These are phyloP conservation scores for Phymatocera aterrima DNA, from an alignment of 2,888 invertebrate species.

Conservation along the genomic window DNA sequence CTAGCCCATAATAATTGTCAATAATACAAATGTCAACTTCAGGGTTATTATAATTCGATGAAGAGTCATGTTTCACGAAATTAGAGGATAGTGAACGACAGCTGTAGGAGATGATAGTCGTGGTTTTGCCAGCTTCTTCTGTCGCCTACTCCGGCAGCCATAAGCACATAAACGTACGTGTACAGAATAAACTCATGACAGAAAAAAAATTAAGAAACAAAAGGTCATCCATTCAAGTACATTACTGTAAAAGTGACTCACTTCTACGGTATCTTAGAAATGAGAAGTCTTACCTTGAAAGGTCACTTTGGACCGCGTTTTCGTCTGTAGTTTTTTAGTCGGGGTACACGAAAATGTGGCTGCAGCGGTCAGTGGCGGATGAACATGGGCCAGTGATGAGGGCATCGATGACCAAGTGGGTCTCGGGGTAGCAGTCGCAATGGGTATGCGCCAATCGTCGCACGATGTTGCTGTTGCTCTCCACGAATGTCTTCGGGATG, in stretches of 20 bases:
- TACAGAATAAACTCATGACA: too few species aligned
- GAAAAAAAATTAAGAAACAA: too few species aligned
- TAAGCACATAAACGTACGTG: too few species aligned
- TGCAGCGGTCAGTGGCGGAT: slow-evolving; percentile 60
- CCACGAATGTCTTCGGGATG: slow-evolving; percentile 71
- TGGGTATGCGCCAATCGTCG: slow-evolving; percentile 69
- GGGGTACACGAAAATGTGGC: slow-evolving; percentile 57
- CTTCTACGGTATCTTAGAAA: neutral
- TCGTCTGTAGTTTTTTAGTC: slow-evolving; percentile 63
- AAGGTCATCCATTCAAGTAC: too few species aligned
- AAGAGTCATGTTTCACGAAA: too few species aligned
- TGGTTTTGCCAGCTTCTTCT: too few species aligned
- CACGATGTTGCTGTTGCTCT: slow-evolving; percentile 68
- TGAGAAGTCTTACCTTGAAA: slow-evolving; percentile 69
- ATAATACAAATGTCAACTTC: too few species aligned
- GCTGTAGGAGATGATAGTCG: too few species aligned
- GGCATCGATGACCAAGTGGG: slow-evolving; percentile 76
- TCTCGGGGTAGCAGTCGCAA: slow-evolving; percentile 58
- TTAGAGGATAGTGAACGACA: too few species aligned
- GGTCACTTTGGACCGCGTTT: slow-evolving; percentile 72
- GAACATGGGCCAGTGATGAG: slow-evolving; percentile 74
- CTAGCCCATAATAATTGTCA: too few species aligned
- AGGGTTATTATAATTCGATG: too few species aligned
- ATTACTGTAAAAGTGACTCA: neutral
- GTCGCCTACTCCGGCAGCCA: too few species aligned